Evolutionary conservation across 2,113 vertebrate genomes (phyloP).

Genomic region (Amphilophus citrinellus): DNA sequence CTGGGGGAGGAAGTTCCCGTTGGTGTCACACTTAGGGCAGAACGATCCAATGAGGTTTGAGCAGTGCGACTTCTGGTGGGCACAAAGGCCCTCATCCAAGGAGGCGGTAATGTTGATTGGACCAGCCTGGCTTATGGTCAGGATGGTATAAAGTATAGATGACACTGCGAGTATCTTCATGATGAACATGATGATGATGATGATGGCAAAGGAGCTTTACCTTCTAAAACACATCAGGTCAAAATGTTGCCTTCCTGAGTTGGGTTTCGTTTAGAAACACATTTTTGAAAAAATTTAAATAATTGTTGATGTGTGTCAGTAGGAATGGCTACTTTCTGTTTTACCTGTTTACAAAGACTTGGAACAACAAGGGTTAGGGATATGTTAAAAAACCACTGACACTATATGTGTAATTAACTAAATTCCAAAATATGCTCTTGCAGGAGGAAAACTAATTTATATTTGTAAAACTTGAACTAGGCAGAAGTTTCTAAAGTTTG

Average conservation of each 20-base stretch:
- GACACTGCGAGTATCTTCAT: background rate
- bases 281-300: no score
- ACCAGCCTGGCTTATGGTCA: background rate
- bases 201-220: background rate
- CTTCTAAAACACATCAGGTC: background rate
- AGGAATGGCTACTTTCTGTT: no score
- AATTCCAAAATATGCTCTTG: no score
- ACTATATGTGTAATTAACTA: no score
- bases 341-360: no score
- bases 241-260: background rate
- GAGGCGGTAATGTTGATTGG: accelerated
- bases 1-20: constrained; percentile 37
- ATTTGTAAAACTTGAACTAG: no score
- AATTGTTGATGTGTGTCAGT: no score
- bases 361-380: no score
- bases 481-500: no score
- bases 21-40: background rate
- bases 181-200: background rate
- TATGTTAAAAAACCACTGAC: no score
- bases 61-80: accelerated
- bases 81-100: background rate
- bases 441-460: no score
- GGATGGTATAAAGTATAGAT: background rate
- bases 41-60: accelerated
- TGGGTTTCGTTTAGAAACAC: no score